Base-by-base conservation (phyloP, 2,888 invertebrate species). In the Ctenicera cuprea region DNA sequence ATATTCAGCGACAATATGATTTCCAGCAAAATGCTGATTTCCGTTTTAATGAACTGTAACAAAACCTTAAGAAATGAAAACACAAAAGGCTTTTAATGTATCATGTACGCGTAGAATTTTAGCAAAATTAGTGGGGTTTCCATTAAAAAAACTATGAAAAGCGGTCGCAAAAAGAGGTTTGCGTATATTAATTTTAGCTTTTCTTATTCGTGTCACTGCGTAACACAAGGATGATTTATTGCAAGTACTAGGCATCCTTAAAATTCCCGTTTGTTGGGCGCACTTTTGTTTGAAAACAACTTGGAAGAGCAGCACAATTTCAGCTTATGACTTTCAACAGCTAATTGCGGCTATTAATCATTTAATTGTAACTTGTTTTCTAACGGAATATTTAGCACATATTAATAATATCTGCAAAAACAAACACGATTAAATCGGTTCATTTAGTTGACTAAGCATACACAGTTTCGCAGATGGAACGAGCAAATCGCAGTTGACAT, bases 401-500 rank as follows among this genome's bases (percentile, higher is more conserved):
- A 14, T 3, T 41, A 41, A 41, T 41, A 41, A 33, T 12, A 26
- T 26, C 57, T 14, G 18, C 33, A 33, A 57, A 57, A 66, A 50
- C 22, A 54, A 16, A 52, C 22, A 41, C n/a, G 22, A 37, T 5
- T 20, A 8, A 67, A 57, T 43, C 59, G 67, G 22, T 67, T 57
- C 38, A 43, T 45, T 54, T 33, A 16, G 33, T 33, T 22, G 67
- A 43, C 30, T 59, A n/a, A 16, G 41, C 63, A 38, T 30, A 33
- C 48, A 18, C 48, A 48, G 63, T 33, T 64, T 64, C 45, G 14
- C 48, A 64, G 48, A 45, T 64, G 14, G 48, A 64, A 64, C 63
- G 63, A 48, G 63, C 48, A 64, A 64, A 64, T 64, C 45, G 16
- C 30, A 64, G 22, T 64, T 64, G 59, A 59, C 38, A 38, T 59